These are phyloP conservation scores for Cybosia mesomella DNA, from an alignment of 2,888 invertebrate species.

Conservation along the genomic window DNA sequence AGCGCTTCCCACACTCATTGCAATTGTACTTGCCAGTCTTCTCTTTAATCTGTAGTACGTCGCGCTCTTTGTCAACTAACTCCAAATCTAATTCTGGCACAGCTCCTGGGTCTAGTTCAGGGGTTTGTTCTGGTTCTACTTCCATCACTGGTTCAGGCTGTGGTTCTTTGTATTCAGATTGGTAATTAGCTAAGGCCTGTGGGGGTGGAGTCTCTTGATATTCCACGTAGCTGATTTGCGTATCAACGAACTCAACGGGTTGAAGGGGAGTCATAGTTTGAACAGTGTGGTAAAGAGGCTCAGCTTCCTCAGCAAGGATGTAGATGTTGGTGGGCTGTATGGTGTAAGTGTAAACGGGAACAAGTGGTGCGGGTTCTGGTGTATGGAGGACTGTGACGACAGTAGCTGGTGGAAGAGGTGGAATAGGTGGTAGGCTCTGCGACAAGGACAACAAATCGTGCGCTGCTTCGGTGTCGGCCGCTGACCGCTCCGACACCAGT, in stretches of 20 bases:
- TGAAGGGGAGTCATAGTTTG: slow-evolving; percentile 66
- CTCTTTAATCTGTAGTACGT: slow-evolving; percentile 88
- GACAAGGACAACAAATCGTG: slow-evolving; percentile 93
- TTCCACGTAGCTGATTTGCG: slow-evolving; percentile 67
- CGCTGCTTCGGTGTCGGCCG: slow-evolving; percentile 96
- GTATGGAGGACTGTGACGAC: slow-evolving; percentile 75
- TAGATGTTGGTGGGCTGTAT: slow-evolving; percentile 85
- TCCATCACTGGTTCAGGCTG: slow-evolving; percentile 30
- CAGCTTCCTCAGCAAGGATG: slow-evolving; percentile 71
- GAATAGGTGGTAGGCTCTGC: slow-evolving; percentile 92
- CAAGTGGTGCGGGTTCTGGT: slow-evolving; percentile 69
- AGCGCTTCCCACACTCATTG: slow-evolving; percentile 94
- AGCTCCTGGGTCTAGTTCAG: slow-evolving; percentile 17
- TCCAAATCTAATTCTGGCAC: slow-evolving; percentile 30
- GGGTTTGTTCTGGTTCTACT: slow-evolving; percentile 15
- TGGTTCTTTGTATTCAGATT: slow-evolving; percentile 33
- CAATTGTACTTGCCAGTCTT: slow-evolving; percentile 89
- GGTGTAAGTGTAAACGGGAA: slow-evolving; percentile 89
- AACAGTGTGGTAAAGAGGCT: slow-evolving; percentile 67
- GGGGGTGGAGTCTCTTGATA: slow-evolving; percentile 55
- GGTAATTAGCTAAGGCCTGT: slow-evolving; percentile 44
- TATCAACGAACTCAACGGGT: slow-evolving; percentile 65
- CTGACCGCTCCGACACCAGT: slow-evolving; percentile 86
- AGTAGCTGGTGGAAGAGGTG: slow-evolving; percentile 84
- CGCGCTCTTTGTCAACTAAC: slow-evolving; percentile 42